Base-by-base conservation (phyloP, 1,140 invertebrate genomes). In the Anadara kagoshimensis region DNA sequence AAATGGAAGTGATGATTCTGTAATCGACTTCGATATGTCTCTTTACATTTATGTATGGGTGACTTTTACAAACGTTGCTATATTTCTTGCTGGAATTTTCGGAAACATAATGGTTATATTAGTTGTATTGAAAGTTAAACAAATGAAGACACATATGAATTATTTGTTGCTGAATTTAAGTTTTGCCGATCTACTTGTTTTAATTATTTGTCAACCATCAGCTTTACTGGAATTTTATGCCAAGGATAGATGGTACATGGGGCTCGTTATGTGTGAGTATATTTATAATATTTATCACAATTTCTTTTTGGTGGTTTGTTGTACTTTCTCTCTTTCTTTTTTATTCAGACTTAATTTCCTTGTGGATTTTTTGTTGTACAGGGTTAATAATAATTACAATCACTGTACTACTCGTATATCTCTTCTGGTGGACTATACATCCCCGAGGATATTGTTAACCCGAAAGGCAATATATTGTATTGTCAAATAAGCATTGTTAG, bases 121-220 rank as follows among this genome's bases (percentile, higher is more conserved):
- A 80, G 96, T 98, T 51, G 96, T 98, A 57, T 92, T 95, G 76
- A 94, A 94, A 83, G 95, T 95, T n/a, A 95, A 96, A 85, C 95
- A 98, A 83, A 95, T 98, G 93, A 91, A 95, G 79, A 97, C 96
- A 88, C 96, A 95, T 56, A 98, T 96, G 56, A 98, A 98, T 85
- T 95, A 97, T 73, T 98, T 98, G 87, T 92, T 98, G 41, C 78
- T 83, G 26, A 85, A 85, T 71, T 72, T 85, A 36, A 82, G 80
- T 43, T 73, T 84, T 22, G 81, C 85, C 8, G 85, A 86, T 67
- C 62, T 85, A 1, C 64, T 85, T 5, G 78, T 84, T 4, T 69
- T 86, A 2, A 53, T 81, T 11, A 77, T 86, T 24, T 85, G 83
- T 54, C 82, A 83, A 62, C 82, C 82, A 18, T 66, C 82, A 1